Conservation (phyloP, 2,888 invertebrate genomes). For the Ophion obscuratus region DNA sequence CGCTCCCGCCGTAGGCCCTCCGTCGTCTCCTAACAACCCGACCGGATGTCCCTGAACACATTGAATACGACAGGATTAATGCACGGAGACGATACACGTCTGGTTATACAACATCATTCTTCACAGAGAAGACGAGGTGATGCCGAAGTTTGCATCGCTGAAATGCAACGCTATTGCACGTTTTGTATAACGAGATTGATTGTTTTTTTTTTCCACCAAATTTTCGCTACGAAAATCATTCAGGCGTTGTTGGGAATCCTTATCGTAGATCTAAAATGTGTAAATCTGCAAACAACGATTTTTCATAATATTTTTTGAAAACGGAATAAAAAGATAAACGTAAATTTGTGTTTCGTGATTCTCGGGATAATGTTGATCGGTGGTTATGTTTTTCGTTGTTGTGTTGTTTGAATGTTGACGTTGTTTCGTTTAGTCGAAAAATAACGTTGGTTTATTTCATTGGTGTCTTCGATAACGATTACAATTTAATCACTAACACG, state of each 20-base stretch:
- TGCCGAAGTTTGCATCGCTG: too few species aligned
- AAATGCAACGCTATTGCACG: too few species aligned
- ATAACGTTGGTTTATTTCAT: slow-evolving; percentile 55
- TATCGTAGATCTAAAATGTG: not conserved
- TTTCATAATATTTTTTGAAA: not conserved
- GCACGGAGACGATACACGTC: not conserved
- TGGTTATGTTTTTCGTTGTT: not conserved
- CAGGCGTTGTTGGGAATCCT: not conserved
- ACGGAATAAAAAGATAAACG: not conserved
- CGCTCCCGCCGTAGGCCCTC: slow-evolving; percentile 79
- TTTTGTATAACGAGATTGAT: too few species aligned
- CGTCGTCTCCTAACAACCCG: slow-evolving; percentile 81
- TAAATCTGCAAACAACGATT: not conserved
- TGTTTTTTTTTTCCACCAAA: not conserved
- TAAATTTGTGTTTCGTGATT: not conserved
- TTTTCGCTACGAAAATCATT: not conserved
- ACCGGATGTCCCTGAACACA: slow-evolving; percentile 81
- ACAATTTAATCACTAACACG: not conserved
- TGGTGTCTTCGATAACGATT: slow-evolving; percentile 27
- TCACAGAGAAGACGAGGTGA: not conserved
- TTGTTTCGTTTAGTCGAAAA: slow-evolving; percentile 27
- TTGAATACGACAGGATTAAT: slow-evolving; percentile 53
- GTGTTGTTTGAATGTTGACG: not conserved
- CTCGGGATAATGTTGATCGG: too few species aligned
- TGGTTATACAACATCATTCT: not conserved